Evolutionary conservation across 1,140 invertebrate species (phyloP), one percentile per base, ranked within the genome.

Genomic region (Drosophila truncata): DNA sequence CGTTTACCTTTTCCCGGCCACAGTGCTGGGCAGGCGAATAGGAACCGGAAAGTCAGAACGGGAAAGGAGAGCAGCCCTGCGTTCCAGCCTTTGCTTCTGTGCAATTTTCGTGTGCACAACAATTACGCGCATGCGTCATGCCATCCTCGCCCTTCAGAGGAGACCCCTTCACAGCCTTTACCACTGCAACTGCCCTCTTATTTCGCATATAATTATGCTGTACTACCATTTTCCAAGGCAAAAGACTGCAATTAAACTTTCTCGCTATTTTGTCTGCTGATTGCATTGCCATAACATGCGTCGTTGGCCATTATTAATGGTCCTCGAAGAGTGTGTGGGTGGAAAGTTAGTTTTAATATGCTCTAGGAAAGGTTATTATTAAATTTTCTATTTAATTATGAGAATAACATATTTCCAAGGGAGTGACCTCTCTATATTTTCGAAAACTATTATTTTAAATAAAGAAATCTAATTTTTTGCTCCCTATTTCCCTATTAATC

Each of bases 71-170:
- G 33, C 54, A 18, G 29, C 25, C 50, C 46, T 42, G 27, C 18
- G 44, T 39, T 46, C 47, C 23, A 60, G 44, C 27, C 42, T 46
- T 59, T 59, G 54, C 39, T 57, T 64, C 55, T 49, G 60, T 74
- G 66, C 61, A 70, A 62, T 63, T 63, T 81, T 70, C 62, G 61
- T 83, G 50, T 88, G 64, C 63, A 60, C 58, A 75, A 57, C 74
- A 90, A 88, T 90, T 90, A 85, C 47, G 82, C 85, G 85, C 85
- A 90, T 90, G 85, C 85, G 85, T 90, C 81, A 88, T 90, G 79
- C 59, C 44, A 42, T 58, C 39, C 49, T 37, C 14, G n/a, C 41
- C 23, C 49, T 50, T 44, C 31, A 1, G 14, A 35, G 31, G 14
- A 35, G 31, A 44, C 62, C 46, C 58, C 20, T 11, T 49, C 16